Conservation (phyloP, 2,113 vertebrate genomes). For the Prionailurus viverrinus region DNA sequence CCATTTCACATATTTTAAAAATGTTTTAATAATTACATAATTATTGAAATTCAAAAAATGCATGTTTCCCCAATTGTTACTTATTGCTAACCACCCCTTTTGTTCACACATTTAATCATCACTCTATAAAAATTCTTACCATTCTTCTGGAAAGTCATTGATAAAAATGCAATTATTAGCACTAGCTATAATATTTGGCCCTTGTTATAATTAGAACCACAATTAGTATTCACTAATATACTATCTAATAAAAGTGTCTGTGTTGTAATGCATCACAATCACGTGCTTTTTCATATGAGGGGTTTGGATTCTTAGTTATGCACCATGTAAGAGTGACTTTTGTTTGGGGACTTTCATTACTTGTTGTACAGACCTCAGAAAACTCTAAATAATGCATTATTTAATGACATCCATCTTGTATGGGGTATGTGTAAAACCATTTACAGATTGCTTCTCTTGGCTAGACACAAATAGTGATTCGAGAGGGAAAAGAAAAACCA, state of each 20-base stretch:
- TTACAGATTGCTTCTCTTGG: conserved; percentile 67
- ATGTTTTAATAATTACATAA: background rate
- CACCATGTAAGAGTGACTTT: conserved; percentile 20
- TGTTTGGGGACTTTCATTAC: background rate
- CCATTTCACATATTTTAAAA: background rate
- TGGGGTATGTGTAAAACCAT: conserved; percentile 64
- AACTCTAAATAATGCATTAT: conserved; percentile 3
- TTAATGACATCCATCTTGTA: background rate
- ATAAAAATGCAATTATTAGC: background rate
- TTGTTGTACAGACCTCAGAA: conserved; percentile 28
- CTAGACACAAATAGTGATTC: conserved; percentile 65
- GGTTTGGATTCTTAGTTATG: background rate
- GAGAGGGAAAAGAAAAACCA: conserved; percentile 52
- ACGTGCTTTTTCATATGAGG: background rate
- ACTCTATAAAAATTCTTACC: background rate
- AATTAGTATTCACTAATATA: background rate
- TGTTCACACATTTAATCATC: background rate
- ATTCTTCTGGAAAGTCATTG: background rate
- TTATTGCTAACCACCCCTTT: background rate
- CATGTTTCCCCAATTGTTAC: background rate
- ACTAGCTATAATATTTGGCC: background rate
- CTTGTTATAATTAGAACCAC: background rate
- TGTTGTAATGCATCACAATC: background rate
- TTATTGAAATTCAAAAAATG: background rate
- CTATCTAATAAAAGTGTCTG: background rate